phyloP scores from a whole-genome alignment of 2,888 invertebrate genomes.

The Leptopilina drosophilae region DNA sequence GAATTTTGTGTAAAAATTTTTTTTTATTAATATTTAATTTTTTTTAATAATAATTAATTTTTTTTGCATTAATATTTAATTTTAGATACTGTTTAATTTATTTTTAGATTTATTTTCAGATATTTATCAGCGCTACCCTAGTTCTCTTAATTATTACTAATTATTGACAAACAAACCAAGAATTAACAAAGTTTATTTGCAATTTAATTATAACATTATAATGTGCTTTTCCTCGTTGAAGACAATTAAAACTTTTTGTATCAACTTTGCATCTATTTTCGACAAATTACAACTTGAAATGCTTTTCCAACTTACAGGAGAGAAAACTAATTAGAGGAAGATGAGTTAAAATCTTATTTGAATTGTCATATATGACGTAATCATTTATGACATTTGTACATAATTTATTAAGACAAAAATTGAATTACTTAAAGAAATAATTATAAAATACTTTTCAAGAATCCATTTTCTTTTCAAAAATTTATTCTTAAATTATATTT shows the following conservation, averaged over 20 bases:
- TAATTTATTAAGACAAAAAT: neutral
- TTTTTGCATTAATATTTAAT: too few relatives aligned
- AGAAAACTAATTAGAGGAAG: neutral
- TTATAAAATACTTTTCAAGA: too few relatives aligned
- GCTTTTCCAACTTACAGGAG: neutral
- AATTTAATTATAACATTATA: neutral
- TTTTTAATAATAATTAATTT: too few relatives aligned
- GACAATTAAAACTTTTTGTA: constrained; percentile 25
- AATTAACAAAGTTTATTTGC: neutral
- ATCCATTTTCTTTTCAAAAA: too few relatives aligned
- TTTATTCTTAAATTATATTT: too few relatives aligned
- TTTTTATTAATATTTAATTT: neutral
- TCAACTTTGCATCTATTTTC: constrained; percentile 33
- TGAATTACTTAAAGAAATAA: too few relatives aligned
- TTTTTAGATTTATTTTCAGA: too few relatives aligned
- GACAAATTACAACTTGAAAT: neutral
- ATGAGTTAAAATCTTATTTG: neutral
- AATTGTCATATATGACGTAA: neutral
- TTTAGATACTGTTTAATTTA: neutral
- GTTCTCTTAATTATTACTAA: neutral
- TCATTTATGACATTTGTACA: neutral
- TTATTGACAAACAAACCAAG: neutral
- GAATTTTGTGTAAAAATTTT: too few relatives aligned
- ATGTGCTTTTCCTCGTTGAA: neutral
- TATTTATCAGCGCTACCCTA: neutral